phyloP scores from a whole-genome alignment of 2,113 vertebrate species.

The Paratilapia polleni region DNA sequence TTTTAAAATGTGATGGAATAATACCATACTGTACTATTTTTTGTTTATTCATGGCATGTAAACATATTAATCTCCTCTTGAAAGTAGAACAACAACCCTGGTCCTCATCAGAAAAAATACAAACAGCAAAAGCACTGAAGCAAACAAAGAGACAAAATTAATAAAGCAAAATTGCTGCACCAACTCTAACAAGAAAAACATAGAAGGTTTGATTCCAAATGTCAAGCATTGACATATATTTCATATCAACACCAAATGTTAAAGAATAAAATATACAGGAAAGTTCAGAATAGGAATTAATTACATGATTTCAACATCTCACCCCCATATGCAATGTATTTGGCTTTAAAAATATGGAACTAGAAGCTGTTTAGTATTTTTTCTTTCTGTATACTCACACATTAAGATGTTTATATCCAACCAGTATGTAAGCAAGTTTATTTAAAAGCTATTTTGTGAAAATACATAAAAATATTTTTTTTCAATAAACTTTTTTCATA shows the following conservation, averaged over 20 bases:
- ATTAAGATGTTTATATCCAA: slow-evolving; percentile 85
- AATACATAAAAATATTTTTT: slow-evolving; percentile 99
- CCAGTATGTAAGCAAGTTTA: slow-evolving; percentile 95
- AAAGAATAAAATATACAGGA: slow-evolving; percentile 96
- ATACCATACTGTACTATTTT: slow-evolving; percentile 59
- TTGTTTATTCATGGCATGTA: slow-evolving; percentile 69
- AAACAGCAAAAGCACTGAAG: slow-evolving; percentile 74
- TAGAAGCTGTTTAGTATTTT: slow-evolving; percentile 86
- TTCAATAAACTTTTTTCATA: slow-evolving; percentile 75
- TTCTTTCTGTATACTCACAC: slow-evolving; percentile 80
- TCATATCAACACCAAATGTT: slow-evolving; percentile 97
- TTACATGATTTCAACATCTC: slow-evolving; percentile 90
- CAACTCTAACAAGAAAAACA: slow-evolving; percentile 86
- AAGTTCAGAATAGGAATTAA: slow-evolving; percentile 95
- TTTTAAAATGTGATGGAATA: slow-evolving; percentile 68
- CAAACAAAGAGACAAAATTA: slow-evolving; percentile 68
- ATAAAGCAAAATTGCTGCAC: slow-evolving; percentile 63
- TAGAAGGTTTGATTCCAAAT: slow-evolving; percentile 91
- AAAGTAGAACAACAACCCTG: slow-evolving; percentile 70
- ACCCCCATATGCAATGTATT: slow-evolving; percentile 89
- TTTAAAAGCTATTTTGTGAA: slow-evolving; percentile 99
- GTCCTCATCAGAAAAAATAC: slow-evolving; percentile 73
- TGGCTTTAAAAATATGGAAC: slow-evolving; percentile 94
- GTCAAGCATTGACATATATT: slow-evolving; percentile 93
- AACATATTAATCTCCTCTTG: slow-evolving; percentile 67